A percentile compares a stretch with the other conserved stretches of the same genome.
These are phyloP conservation scores for Pocillopora damicornis DNA, from an alignment of 64 coral and sea anemone genomes.

Conservation along the genomic window DNA sequence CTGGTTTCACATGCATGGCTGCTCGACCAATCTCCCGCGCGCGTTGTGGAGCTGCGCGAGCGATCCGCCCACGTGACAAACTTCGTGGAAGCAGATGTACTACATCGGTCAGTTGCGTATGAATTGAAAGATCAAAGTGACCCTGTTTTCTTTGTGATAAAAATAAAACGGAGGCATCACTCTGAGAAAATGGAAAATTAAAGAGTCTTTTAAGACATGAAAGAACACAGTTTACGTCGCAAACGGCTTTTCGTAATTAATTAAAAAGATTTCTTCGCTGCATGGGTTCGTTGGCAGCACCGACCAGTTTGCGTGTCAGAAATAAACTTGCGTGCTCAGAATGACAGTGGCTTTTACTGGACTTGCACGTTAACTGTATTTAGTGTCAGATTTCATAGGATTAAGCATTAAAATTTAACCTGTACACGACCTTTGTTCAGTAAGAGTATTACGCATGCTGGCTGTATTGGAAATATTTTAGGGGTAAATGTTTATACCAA, in stretches of 20 bases:
- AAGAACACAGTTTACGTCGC: not conserved
- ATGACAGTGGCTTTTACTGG: not conserved
- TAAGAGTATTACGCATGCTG: not conserved
- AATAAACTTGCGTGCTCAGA: constrained; percentile 23
- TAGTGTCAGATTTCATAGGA: constrained; percentile 36
- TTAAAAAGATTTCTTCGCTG: not conserved
- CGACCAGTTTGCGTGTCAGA: constrained; percentile 15
- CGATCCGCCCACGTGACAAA: constrained; percentile 41
- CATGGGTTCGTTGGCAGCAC: not conserved
- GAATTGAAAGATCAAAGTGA: not conserved
- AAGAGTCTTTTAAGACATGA: not conserved
- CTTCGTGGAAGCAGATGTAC: constrained; percentile 36
- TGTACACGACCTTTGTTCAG: constrained; percentile 19
- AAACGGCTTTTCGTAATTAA: not conserved
- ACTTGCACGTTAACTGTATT: constrained; percentile 18
- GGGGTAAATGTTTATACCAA: not conserved
- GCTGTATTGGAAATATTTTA: not conserved
- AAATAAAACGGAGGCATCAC: not conserved
- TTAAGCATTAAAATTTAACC: not conserved
- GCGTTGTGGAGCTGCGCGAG: constrained; percentile 28
- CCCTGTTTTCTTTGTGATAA: not conserved
- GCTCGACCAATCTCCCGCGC: constrained; percentile 17
- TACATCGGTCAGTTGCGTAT: constrained; percentile 30
- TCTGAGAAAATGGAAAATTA: constrained; percentile 1
- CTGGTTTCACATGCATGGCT: constrained; percentile 64